A percentile compares a stretch with the other conserved stretches of the same genome.
Conservation (phyloP, 2,888 invertebrate species). For the Lithophane ornitopus region DNA sequence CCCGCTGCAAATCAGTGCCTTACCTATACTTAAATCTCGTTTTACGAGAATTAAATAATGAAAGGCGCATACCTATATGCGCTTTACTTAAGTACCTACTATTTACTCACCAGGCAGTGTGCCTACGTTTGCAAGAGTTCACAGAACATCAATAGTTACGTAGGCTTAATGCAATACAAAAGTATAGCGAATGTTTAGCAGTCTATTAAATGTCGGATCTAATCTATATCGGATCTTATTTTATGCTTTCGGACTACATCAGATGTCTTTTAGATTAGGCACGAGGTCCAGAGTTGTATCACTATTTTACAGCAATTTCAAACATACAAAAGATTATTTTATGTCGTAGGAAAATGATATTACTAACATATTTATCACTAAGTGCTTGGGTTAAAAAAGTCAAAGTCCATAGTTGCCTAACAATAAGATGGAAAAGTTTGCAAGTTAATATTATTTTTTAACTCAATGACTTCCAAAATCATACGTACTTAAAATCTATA, state of each 20-base stretch:
- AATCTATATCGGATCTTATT: background rate
- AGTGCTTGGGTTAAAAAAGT: background rate
- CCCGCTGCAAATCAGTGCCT: too few species aligned
- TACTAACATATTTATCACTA: too few species aligned
- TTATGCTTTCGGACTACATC: background rate
- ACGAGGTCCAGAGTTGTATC: background rate
- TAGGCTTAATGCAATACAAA: slow-evolving; percentile 2
- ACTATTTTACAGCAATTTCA: background rate
- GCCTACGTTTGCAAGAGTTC: background rate
- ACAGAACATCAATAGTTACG: background rate
- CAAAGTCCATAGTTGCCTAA: background rate
- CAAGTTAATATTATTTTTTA: too few species aligned
- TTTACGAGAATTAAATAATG: background rate
- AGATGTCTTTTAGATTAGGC: background rate
- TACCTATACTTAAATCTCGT: background rate
- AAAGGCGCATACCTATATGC: background rate
- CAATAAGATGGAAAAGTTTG: background rate
- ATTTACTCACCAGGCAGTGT: background rate
- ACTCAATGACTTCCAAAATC: background rate
- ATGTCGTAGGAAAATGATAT: background rate
- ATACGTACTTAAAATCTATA: background rate
- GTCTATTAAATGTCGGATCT: background rate
- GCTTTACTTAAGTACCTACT: background rate
- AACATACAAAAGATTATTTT: background rate
- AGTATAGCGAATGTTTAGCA: background rate